Conservation (phyloP, 2,888 invertebrate species). For the Callinectes sapidus region DNA sequence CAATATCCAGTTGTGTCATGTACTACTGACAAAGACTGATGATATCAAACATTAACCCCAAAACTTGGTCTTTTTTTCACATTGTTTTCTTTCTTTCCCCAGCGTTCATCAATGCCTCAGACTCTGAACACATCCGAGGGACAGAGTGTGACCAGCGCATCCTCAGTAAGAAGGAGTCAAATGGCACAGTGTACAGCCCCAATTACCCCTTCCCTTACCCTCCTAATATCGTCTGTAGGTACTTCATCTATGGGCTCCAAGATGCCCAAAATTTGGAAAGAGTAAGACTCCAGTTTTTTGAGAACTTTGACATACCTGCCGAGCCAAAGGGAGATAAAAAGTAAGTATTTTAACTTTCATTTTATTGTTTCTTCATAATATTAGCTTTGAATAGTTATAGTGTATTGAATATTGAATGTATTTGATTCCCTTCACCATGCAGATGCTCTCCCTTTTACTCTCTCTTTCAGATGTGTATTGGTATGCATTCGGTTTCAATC, state of each 20-base stretch:
- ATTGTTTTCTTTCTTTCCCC: slow-evolving; percentile 74
- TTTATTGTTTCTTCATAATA: neutral
- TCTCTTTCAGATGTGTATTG: neutral
- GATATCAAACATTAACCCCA: too few species aligned
- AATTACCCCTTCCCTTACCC: slow-evolving; percentile 97
- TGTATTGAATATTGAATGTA: neutral
- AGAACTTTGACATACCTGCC: slow-evolving; percentile 90
- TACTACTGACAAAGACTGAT: too few species aligned
- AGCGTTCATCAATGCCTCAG: slow-evolving; percentile 95
- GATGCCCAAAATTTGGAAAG: slow-evolving; percentile 97
- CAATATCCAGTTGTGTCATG: too few species aligned
- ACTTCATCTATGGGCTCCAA: slow-evolving; percentile 95
- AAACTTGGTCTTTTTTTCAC: too few species aligned
- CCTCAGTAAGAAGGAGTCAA: slow-evolving; percentile 93
- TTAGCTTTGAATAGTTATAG: neutral
- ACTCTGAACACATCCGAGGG: slow-evolving; percentile 95
- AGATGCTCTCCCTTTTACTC: neutral
- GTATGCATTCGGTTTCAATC: too few species aligned
- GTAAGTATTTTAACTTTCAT: slow-evolving; percentile 62
- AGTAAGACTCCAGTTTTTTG: slow-evolving; percentile 88
- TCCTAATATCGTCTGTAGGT: slow-evolving; percentile 96
- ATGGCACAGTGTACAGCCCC: slow-evolving; percentile 94
- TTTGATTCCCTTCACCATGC: neutral
- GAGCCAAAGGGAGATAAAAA: slow-evolving; percentile 78
- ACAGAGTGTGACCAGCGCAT: slow-evolving; percentile 99